Percentiles rank a stretch among this genome's conserved stretches.
These are phyloP conservation scores for Gasterosteus nipponicus DNA, from an alignment of 2,113 vertebrate genomes.

Conservation along the genomic window DNA sequence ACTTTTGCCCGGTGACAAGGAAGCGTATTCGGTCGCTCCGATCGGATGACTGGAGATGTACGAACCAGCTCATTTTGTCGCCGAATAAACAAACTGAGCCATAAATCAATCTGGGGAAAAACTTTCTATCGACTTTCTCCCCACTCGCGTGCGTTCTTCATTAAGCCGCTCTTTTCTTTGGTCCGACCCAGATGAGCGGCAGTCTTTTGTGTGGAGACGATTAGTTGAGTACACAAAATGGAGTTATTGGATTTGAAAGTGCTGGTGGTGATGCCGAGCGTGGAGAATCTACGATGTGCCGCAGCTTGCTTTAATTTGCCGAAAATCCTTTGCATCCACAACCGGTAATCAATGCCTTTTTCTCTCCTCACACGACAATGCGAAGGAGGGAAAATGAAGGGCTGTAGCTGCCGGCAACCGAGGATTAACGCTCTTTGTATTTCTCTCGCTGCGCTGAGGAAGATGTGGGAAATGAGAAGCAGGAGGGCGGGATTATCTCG, in stretches of 20 bases:
- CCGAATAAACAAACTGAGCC: neutral
- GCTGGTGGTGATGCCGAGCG: neutral
- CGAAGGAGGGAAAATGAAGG: slow-evolving; percentile 42
- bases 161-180: neutral
- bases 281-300: slow-evolving; percentile 18
- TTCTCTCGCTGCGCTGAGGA: slow-evolving; percentile 17
- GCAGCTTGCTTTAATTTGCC: slow-evolving; percentile 44
- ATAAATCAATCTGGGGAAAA: neutral
- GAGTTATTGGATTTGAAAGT: slow-evolving; percentile 29
- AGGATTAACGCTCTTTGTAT: slow-evolving; percentile 63
- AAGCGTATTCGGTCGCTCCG: neutral
- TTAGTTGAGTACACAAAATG: slow-evolving; percentile 41
- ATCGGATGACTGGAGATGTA: neutral
- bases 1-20: neutral
- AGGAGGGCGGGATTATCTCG: slow-evolving; percentile 54
- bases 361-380: slow-evolving; percentile 27
- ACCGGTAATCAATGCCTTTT: slow-evolving; percentile 44
- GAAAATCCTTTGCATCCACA: slow-evolving; percentile 49
- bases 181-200: slow-evolving; percentile 1
- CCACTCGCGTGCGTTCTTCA: too few species aligned
- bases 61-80: neutral
- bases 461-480: slow-evolving; percentile 51
- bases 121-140: neutral
- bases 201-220: slow-evolving; percentile 19
- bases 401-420: slow-evolving; percentile 40